These are phyloP conservation scores for Clarias laeviceps DNA, from an alignment of 2,797 vertebrate species.

Conservation along the genomic window DNA sequence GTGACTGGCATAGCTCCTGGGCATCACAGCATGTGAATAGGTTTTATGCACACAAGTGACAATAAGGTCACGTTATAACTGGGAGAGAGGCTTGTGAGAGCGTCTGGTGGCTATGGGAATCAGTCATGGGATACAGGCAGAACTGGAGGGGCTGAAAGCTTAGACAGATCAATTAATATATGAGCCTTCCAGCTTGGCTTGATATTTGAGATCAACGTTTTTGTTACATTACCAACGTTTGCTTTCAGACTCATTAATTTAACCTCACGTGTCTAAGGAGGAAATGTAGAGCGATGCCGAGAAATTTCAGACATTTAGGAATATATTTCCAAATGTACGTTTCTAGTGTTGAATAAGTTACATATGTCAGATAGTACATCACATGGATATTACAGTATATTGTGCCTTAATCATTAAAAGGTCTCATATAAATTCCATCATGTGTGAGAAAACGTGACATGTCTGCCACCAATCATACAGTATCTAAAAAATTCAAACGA, in stretches of 20 bases:
- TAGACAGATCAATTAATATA: slow-evolving; percentile 35
- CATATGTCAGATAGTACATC: not conserved
- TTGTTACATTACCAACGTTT: slow-evolving; percentile 23
- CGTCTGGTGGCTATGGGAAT: slow-evolving; percentile 26
- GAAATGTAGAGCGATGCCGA: not conserved
- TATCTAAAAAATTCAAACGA: not conserved
- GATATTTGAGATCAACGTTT: slow-evolving; percentile 36
- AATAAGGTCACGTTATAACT: slow-evolving; percentile 48
- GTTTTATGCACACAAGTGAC: slow-evolving; percentile 60
- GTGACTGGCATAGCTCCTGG: slow-evolving; percentile 56
- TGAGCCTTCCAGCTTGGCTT: not conserved
- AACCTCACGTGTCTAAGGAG: slow-evolving; percentile 1
- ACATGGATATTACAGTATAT: not conserved
- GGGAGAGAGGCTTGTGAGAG: not conserved
- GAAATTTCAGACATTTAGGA: not conserved
- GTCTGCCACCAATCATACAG: not conserved
- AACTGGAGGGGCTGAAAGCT: slow-evolving; percentile 19
- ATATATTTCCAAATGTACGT: not conserved
- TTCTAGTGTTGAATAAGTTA: not conserved
- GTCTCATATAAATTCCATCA: not conserved
- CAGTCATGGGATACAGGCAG: slow-evolving; percentile 38
- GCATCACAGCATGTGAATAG: slow-evolving; percentile 62
- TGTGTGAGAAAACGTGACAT: not conserved
- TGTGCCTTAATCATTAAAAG: not conserved
- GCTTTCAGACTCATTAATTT: slow-evolving; percentile 18